Percentiles rank a stretch among this genome's conserved stretches.
Evolutionary conservation across 1,140 invertebrate species (phyloP).

Genomic region (Drosophila busckii): DNA sequence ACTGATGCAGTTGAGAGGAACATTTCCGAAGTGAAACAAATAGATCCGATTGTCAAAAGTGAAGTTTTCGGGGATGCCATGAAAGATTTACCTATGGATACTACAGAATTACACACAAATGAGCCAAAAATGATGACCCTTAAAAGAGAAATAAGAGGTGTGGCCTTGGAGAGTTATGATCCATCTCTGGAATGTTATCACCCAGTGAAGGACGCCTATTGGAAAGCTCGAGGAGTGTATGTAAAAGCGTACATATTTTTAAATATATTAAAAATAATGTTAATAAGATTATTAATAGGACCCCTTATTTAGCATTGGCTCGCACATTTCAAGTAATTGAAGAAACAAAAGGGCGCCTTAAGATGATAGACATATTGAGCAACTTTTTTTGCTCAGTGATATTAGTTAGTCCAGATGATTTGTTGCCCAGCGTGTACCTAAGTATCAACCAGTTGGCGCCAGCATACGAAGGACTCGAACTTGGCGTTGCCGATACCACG

Average conservation of each 20-base stretch:
- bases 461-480: slow-evolving; percentile 93
- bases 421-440: slow-evolving; percentile 94
- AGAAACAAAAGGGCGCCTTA: slow-evolving; percentile 91
- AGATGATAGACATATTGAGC: slow-evolving; percentile 95
- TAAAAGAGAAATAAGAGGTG: slow-evolving; percentile 22
- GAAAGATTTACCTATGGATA: no score
- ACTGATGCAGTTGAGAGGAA: background rate
- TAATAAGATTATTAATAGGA: slow-evolving; percentile 80
- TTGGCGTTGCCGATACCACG: slow-evolving; percentile 96
- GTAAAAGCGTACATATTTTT: slow-evolving; percentile 8
- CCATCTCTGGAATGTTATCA: slow-evolving; percentile 90
- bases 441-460: slow-evolving; percentile 97
- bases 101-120: background rate
- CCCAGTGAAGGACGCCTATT: slow-evolving; percentile 93
- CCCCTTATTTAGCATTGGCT: slow-evolving; percentile 95
- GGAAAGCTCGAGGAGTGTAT: slow-evolving; percentile 88
- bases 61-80: no score
- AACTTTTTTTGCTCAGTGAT: slow-evolving; percentile 98
- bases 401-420: slow-evolving; percentile 90
- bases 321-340: slow-evolving; percentile 96
- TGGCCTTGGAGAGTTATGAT: slow-evolving; percentile 83
- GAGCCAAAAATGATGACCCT: slow-evolving; percentile 38
- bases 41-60: no score
- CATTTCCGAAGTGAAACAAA: no score
- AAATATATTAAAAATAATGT: background rate